phyloP scores from a whole-genome alignment of 2,888 invertebrate species.

The Diaphora mendica region DNA sequence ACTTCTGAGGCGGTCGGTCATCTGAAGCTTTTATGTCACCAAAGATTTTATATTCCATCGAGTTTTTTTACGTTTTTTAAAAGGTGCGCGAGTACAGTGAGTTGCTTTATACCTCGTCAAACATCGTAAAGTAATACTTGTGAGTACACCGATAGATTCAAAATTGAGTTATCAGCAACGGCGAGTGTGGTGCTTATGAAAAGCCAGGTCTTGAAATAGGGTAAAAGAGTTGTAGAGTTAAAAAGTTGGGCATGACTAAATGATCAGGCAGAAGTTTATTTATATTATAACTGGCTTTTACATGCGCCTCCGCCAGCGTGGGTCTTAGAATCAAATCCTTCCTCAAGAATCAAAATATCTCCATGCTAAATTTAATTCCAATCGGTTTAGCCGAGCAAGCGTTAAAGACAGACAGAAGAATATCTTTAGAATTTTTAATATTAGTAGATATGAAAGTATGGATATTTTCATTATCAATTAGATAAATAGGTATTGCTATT shows the following conservation, averaged over 20 bases:
- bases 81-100: neutral
- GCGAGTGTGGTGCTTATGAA: neutral
- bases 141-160: neutral
- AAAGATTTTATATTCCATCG: neutral
- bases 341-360: too few species aligned
- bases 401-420: too few species aligned
- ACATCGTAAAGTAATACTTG: neutral
- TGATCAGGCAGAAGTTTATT: neutral
- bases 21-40: neutral
- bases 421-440: too few species aligned
- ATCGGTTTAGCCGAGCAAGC: too few species aligned
- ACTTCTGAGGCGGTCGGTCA: constrained; percentile 12
- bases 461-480: neutral
- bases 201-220: neutral
- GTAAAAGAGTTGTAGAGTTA: neutral
- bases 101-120: neutral
- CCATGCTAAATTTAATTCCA: too few species aligned
- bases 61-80: neutral
- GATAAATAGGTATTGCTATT: neutral
- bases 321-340: too few species aligned
- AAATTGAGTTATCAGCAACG: neutral
- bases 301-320: too few species aligned
- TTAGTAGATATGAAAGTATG: too few species aligned
- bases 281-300: too few species aligned
- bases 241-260: neutral